phyloP scores from a whole-genome alignment of 2,113 vertebrate genomes.

The Lophochroa leadbeateri region DNA sequence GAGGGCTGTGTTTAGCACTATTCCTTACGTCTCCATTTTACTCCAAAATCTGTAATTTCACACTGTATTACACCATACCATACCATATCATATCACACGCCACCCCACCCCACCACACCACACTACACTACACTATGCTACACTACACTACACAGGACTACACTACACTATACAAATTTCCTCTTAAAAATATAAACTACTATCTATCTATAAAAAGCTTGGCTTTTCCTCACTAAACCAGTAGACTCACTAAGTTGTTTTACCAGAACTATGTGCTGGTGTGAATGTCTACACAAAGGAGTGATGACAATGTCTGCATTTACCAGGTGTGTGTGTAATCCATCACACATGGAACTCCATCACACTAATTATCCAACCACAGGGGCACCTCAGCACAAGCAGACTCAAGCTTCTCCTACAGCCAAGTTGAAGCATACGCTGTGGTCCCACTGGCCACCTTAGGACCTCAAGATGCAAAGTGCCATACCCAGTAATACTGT shows the following conservation, averaged over 20 bases:
- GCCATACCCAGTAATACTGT: not conserved
- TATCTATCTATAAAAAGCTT: not conserved
- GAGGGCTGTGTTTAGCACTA: accelerated
- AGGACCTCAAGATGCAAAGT: not conserved
- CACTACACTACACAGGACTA: too few species aligned
- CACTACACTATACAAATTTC: not conserved
- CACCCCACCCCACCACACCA: not conserved
- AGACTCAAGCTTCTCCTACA: not conserved
- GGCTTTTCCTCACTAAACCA: not conserved
- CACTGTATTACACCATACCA: too few species aligned
- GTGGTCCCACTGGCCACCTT: not conserved
- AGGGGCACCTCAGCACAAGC: not conserved
- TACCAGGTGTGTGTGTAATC: accelerated
- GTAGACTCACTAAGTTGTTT: not conserved
- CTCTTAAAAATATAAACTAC: not conserved
- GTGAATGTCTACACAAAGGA: not conserved
- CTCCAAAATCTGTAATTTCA: not conserved
- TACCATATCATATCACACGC: accelerated
- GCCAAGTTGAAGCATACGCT: not conserved
- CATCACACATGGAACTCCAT: not conserved
- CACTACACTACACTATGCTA: too few species aligned
- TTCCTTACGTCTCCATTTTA: not conserved
- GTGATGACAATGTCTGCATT: accelerated
- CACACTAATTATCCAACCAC: not conserved
- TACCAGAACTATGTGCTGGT: not conserved